These are phyloP conservation scores for Temnothorax nylanderi DNA, from an alignment of 1,140 invertebrate species.

Conservation along the genomic window DNA sequence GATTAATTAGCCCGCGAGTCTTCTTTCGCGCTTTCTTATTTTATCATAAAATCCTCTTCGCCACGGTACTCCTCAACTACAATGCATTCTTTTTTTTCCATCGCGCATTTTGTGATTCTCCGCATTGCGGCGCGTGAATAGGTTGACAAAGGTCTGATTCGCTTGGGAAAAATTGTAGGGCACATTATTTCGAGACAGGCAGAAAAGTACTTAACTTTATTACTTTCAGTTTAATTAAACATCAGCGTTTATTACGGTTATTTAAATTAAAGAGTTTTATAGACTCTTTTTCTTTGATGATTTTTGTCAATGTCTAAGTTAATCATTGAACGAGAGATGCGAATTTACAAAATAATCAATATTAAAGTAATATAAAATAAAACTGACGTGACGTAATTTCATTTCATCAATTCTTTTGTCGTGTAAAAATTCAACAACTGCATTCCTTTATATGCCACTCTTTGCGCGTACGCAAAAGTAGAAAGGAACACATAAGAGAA, in stretches of 20 bases:
- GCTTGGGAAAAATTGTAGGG: conserved; percentile 14
- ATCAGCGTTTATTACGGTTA: background rate
- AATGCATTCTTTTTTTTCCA: conserved; percentile 10
- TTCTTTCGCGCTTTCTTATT: conserved; percentile 14
- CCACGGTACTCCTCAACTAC: background rate
- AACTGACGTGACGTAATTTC: background rate
- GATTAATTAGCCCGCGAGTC: conserved; percentile 44
- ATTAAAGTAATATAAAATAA: background rate
- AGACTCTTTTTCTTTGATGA: background rate
- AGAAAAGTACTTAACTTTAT: conserved; percentile 36
- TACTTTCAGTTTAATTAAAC: conserved; percentile 19
- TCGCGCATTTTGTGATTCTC: conserved; percentile 3
- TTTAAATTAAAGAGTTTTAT: background rate
- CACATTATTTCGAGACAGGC: conserved; percentile 8
- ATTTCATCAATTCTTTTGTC: background rate
- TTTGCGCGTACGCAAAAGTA: background rate
- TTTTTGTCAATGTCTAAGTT: background rate
- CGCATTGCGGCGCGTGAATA: conserved; percentile 38
- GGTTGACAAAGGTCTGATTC: conserved; percentile 27
- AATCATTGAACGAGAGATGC: background rate
- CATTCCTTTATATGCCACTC: conserved; percentile 6
- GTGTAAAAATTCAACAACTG: background rate
- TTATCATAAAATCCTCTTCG: conserved; percentile 43
- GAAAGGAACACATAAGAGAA: background rate
- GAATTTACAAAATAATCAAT: background rate